Evolutionary conservation across 2,888 invertebrate species (phyloP), one percentile per base, ranked within the genome.

Genomic region (Helicoverpa assulta): DNA sequence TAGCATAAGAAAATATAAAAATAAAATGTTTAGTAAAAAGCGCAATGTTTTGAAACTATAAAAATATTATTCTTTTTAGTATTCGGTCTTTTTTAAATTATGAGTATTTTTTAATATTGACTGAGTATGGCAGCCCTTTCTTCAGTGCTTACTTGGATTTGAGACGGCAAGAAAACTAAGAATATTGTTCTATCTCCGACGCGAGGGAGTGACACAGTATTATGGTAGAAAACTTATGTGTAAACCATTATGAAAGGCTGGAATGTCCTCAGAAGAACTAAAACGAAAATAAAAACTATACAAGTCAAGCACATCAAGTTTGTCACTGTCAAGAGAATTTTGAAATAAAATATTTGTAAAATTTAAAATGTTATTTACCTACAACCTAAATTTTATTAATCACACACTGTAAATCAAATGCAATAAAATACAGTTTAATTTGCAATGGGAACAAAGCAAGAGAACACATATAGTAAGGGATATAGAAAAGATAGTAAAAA

Each of bases 281-380:
- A 71, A 52, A 52, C 43, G 47, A 53, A 51, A 51, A 78, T 26
- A 18, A 16, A 16, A 43, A 5, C 29, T 19, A 47, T 21, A 10
- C 40, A 69, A 18, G 51, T 53, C 70, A 74, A 57, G 33, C 58
- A 47, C 16, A 5, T 19, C 2, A 40, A 50, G 40, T 50, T 21
- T 67, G 67, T 63, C 76, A 68, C 12, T 75, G 50, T 66, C 63
- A 68, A 62, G 18, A 18, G 50, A 61, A 61, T 60, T 72, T 61
- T 43, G 52, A 51, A 67, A 57, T 67, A 67, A 69, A 72, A 65
- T 33, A 60, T 18, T 16, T 50, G n/a, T 52, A 61, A 80, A 78
- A 79, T 69, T 79, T 73, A 65, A 76, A 78, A 76, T 78, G 61
- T 67, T 65, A 65, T 53, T 75, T 58, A 61, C 37, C 40, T 1